Base-by-base conservation (phyloP, 2,888 invertebrate genomes). In the Cylindroiulus punctatus region DNA sequence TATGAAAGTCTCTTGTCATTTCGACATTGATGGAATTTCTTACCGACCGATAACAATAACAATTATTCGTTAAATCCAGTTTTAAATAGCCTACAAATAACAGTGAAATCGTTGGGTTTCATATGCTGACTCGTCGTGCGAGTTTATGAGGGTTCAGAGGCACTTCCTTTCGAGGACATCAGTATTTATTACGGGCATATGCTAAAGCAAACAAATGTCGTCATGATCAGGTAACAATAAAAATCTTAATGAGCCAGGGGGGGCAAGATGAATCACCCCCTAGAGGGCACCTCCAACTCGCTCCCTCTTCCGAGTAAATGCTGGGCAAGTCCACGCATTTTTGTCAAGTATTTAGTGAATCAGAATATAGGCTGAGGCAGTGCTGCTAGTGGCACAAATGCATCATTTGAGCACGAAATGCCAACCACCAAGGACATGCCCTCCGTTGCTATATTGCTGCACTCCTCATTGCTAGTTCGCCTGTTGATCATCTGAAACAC, bases 181-280 rank as follows among this genome's bases (percentile, higher is more conserved):
- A 22, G 76, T 76, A 76, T 76, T 76, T 76, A 76, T 30, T 30
- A 22, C 76, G 12, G 14, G 76, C 14, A 76, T 76, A 76, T 76
- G 76, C 30, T 14, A 76, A 30, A 76, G 76, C 30, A 76, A 76
- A 76, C 76, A 76, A 12, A 76, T 14, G 30, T 14, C 76, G 76
- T 30, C 76, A 76, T 76, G 30, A 76, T 76, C 76, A 76, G 76
- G 76, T 76, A 76, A 76, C 76, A 76, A 76, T 76, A 76, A 76
- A 76, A 76, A 76, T 30, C 76, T 76, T 76, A 76, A 76, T 76
- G 76, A 30, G 14, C 76, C 30, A 30, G 76, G 30, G 22, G 57
- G 22, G 57, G 76, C 30, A 76, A 76, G 76, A 76, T 76, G 76
- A 76, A 26, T 76, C 76, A 76, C 76, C 76, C 52, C 26, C 65